These are phyloP conservation scores for Synanceia verrucosa DNA, from an alignment of 2,797 vertebrate genomes.

Conservation along the genomic window DNA sequence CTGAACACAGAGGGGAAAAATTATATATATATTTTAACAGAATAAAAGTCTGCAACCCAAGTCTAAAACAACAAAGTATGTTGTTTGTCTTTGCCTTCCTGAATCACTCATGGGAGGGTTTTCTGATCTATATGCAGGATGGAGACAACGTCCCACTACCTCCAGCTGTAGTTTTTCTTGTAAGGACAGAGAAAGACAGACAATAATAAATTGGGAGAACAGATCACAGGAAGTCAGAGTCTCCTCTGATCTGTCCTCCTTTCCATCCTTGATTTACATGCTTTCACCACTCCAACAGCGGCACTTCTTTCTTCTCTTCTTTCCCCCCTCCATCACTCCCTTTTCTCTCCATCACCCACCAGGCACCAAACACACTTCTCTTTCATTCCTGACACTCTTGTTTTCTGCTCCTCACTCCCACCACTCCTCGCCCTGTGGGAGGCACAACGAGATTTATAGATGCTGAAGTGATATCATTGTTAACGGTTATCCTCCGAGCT, in stretches of 20 bases:
- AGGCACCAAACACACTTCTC: conserved; percentile 57
- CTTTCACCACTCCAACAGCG: conserved; percentile 31
- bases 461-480: conserved; percentile 75
- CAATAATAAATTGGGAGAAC: neutral
- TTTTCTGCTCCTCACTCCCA: conserved; percentile 56
- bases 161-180: neutral
- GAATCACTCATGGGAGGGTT: neutral
- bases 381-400: conserved; percentile 64
- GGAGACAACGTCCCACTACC: neutral
- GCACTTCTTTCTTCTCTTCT: conserved; percentile 23
- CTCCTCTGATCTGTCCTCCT: conserved; percentile 37
- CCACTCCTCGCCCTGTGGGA: conserved; percentile 61
- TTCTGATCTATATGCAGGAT: neutral
- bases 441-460: conserved; percentile 59
- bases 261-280: conserved; percentile 34
- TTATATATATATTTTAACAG: neutral
- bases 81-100: neutral
- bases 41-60: neutral
- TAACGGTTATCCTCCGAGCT: conserved; percentile 50
- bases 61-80: neutral
- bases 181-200: neutral
- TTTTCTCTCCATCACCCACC: conserved; percentile 48
- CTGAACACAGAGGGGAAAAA: neutral
- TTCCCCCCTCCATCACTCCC: conserved; percentile 1
- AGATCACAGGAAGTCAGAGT: conserved; percentile 36